A percentile compares a stretch with the other conserved stretches of the same genome.
Evolutionary conservation across 1,140 invertebrate genomes (phyloP).

Genomic region (Harlomillsia oculata): DNA sequence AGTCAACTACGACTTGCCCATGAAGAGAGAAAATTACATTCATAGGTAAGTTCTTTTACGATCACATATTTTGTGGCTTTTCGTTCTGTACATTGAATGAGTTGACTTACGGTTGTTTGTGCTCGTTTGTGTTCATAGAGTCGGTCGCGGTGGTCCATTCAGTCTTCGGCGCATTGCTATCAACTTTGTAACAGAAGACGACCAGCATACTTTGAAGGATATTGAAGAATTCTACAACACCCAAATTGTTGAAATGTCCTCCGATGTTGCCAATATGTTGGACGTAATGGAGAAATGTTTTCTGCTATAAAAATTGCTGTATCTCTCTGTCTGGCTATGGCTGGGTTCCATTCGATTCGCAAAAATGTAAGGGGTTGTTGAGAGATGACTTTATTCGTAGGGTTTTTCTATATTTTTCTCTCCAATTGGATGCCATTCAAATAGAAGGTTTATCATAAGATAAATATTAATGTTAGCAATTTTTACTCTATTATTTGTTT

Average conservation of each 20-base stretch:
- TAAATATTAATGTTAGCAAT: no score
- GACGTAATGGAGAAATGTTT: constrained; percentile 23
- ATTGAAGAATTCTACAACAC: constrained; percentile 99
- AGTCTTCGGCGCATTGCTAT: constrained; percentile 99
- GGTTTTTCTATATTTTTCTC: no score
- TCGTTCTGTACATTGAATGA: neutral
- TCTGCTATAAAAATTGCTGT: constrained; percentile 12
- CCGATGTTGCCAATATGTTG: constrained; percentile 92
- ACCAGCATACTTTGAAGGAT: constrained; percentile 84
- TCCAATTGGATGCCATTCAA: no score
- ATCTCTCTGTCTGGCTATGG: no score
- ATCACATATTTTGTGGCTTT: neutral
- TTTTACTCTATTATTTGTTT: no score
- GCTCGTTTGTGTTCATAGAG: no score
- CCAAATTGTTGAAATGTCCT: constrained; percentile 97
- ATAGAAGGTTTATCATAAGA: no score
- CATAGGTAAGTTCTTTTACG: constrained; percentile 64
- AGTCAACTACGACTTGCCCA: constrained; percentile 98
- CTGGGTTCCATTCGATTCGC: no score
- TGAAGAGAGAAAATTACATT: constrained; percentile 97
- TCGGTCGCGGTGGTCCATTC: constrained; percentile 98
- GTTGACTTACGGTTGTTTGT: no score
- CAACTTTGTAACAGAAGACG: constrained; percentile 95
- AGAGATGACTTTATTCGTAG: no score
- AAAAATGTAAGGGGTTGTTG: no score